phyloP scores from a whole-genome alignment of 2,113 vertebrate species.

The Trichechus manatus region DNA sequence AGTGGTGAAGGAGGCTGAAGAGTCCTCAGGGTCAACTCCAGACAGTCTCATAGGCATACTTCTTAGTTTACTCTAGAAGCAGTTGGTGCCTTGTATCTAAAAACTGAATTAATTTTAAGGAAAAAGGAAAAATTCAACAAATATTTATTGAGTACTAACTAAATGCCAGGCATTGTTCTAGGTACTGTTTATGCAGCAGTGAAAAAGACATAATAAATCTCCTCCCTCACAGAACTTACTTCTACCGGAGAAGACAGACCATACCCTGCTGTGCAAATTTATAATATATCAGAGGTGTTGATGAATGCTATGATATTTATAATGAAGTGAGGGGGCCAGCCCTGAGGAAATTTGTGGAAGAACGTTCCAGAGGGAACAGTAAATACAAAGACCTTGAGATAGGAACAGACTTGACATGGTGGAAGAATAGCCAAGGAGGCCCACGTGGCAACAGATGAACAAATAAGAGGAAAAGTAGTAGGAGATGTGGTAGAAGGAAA shows the following conservation, averaged over 20 bases:
- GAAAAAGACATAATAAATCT: not conserved
- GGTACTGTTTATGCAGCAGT: not conserved
- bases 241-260: not conserved
- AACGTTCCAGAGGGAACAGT: not conserved
- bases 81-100: not conserved
- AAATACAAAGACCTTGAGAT: not conserved
- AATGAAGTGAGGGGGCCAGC: not conserved
- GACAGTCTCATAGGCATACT: not conserved
- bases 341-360: not conserved
- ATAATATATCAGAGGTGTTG: not conserved
- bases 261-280: not conserved
- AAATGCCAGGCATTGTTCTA: slow-evolving; percentile 13
- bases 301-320: not conserved
- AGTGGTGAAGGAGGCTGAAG: not conserved
- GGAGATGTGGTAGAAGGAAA: not conserved
- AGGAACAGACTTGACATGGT: not conserved
- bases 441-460: not conserved
- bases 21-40: not conserved
- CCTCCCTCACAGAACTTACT: not conserved
- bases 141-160: not conserved
- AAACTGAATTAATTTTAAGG: slow-evolving; percentile 30
- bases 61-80: not conserved
- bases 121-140: not conserved
- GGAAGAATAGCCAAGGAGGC: not conserved
- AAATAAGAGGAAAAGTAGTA: not conserved